Conservation (phyloP, 30 jellyfish, hydroid and myxozoan species). For the Chrysaora quinquecirrha region DNA sequence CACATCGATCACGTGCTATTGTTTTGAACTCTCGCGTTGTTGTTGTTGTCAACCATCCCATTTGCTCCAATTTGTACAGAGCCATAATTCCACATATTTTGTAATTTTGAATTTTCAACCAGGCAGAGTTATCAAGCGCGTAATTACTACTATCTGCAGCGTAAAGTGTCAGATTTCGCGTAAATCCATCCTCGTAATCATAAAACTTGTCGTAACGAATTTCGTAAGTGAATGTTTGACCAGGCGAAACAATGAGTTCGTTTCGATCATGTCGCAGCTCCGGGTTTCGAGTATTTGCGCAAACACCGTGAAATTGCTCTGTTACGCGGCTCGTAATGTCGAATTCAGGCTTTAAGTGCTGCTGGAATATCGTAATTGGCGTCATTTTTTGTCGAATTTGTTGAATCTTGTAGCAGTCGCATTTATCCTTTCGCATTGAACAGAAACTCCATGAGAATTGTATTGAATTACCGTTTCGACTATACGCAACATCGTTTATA, state of each 20-base stretch:
- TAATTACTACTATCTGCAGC: constrained; percentile 15
- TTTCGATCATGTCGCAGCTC: constrained; percentile 42
- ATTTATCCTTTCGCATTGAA: constrained; percentile 46
- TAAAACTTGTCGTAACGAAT: constrained; percentile 73
- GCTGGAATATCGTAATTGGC: not conserved
- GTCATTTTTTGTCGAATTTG: constrained; percentile 15
- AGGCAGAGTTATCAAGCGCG: constrained; percentile 8
- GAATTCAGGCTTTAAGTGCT: constrained; percentile 24
- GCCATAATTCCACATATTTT: constrained; percentile 75
- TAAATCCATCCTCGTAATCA: constrained; percentile 92
- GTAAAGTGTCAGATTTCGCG: constrained; percentile 68
- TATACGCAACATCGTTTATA: constrained; percentile 59
- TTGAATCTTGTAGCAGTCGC: constrained; percentile 64
- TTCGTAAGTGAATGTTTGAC: constrained; percentile 63
- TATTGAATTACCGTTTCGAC: not conserved
- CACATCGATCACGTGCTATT: constrained; percentile 84
- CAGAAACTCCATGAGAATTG: constrained; percentile 82
- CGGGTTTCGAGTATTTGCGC: constrained; percentile 48
- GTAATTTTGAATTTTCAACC: constrained; percentile 67
- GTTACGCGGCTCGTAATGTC: constrained; percentile 6
- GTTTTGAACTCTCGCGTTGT: constrained; percentile 53
- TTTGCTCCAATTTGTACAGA: not conserved
- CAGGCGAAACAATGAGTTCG: constrained; percentile 40
- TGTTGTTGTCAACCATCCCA: not conserved
- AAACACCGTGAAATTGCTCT: constrained; percentile 24